These are phyloP conservation scores for Entelurus aequoreus DNA, from an alignment of 2,113 vertebrate genomes.

Conservation along the genomic window DNA sequence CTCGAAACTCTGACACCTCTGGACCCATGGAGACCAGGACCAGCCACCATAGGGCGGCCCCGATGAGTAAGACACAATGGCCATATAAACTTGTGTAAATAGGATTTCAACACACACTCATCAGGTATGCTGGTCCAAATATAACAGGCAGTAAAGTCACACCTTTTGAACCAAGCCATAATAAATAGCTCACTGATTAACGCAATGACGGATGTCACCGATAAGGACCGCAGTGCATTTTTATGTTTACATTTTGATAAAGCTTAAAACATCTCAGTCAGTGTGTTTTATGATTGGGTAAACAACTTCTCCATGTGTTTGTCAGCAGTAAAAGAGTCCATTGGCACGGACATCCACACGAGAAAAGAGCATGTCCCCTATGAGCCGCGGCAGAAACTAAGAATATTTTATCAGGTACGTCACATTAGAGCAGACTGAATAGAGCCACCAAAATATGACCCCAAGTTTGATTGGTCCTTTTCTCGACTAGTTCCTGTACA, in stretches of 20 bases:
- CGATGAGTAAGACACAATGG: conserved; percentile 76
- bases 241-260: not conserved
- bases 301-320: conserved; percentile 41
- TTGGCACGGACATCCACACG: conserved; percentile 84
- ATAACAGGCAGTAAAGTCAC: not conserved
- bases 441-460: not conserved
- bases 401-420: conserved; percentile 97
- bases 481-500: conserved; percentile 86
- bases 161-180: not conserved
- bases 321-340: conserved; percentile 90
- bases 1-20: conserved; percentile 87
- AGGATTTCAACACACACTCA: not conserved
- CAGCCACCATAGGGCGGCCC: conserved; percentile 84
- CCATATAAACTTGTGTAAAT: not conserved
- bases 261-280: no score
- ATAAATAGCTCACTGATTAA: not conserved
- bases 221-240: not conserved
- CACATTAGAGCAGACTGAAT: not conserved
- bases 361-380: conserved; percentile 86
- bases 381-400: conserved; percentile 91
- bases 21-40: conserved; percentile 86
- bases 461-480: not conserved
- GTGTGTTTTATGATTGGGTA: conserved; percentile 12
- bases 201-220: not conserved
- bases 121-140: no score